These are phyloP conservation scores for Poecilia picta DNA, from an alignment of 2,797 vertebrate species.

Conservation along the genomic window DNA sequence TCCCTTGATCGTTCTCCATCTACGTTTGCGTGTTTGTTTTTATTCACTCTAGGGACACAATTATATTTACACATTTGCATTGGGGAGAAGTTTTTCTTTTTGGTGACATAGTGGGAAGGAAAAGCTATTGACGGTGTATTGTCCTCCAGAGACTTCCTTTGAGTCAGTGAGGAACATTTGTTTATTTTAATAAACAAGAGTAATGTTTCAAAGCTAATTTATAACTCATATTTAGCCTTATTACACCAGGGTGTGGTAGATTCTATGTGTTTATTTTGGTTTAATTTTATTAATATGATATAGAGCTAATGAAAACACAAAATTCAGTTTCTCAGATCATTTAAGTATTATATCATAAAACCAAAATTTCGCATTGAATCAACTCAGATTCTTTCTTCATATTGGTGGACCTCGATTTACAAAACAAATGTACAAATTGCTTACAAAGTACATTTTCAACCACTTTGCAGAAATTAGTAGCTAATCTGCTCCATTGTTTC, in stretches of 20 bases:
- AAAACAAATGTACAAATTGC: not conserved
- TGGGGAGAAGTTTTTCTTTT: not conserved
- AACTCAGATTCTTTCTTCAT: not conserved
- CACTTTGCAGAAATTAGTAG: not conserved
- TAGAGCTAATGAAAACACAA: not conserved
- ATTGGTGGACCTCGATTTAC: not conserved
- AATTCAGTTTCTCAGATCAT: not conserved
- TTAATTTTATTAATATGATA: not conserved
- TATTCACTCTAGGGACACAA: not conserved
- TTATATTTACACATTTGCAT: not conserved
- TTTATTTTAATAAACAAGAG: not conserved
- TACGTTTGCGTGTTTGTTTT: constrained; percentile 3
- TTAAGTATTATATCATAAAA: not conserved
- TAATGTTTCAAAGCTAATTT: not conserved
- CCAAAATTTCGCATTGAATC: not conserved
- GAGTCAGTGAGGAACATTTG: not conserved
- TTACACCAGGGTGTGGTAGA: not conserved
- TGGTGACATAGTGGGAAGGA: not conserved
- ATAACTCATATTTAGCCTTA: not conserved
- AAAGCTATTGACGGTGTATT: not conserved
- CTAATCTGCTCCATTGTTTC: not conserved
- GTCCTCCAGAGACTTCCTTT: not conserved
- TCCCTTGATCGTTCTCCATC: constrained; percentile 31
- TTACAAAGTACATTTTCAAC: not conserved
- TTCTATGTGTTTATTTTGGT: not conserved